Evolutionary conservation across 2,888 invertebrate species (phyloP), one percentile per base, ranked within the genome.

Genomic region (Dynastes grantii): DNA sequence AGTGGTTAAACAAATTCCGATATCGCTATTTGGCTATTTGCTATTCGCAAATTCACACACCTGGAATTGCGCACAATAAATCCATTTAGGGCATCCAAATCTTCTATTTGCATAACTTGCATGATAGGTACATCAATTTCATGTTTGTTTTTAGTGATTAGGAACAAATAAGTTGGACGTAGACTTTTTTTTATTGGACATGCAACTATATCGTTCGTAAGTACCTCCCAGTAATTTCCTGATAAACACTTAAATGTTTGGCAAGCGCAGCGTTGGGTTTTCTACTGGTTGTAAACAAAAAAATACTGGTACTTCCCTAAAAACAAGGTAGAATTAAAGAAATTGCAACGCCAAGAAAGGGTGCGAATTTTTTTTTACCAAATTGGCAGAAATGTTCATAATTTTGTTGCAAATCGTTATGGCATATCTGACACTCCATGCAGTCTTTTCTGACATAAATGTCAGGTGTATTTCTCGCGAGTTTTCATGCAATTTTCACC

Each of bases 131-230:
- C 49, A 61, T 61, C 61, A 61, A 37, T 45, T 71, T 32, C 6
- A 58, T 71, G 71, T 71, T 71, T 71, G 71, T 71, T 58, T 37
- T 71, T 51, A 37, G 58, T 71, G 71, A 71, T 71, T 58, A 71
- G 40, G 58, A 27, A 71, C 27, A 51, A 37, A 55, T 32, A 71
- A 71, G 22, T 37, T 58, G 55, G 11, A 6, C 70, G 70, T 8
- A 53, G 11, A 40, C 16, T 45, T 71, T 71, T 71, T 71, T 55
- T 53, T 71, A 71, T 55, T 58, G 2, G 13, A 6, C 32, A 45
- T 9, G 40, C 13, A 37, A 65, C 45, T 8, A 8, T 55, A 55
- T 55, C 55, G 55, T 40, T n/a, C 32, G 32, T 16, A 40, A 6
- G n/a, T 16, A 40, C 40, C 37, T 5, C 27, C 63, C 16, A 55